Conservation (phyloP, 2,797 vertebrate genomes). For the Enteromius radiatus region DNA sequence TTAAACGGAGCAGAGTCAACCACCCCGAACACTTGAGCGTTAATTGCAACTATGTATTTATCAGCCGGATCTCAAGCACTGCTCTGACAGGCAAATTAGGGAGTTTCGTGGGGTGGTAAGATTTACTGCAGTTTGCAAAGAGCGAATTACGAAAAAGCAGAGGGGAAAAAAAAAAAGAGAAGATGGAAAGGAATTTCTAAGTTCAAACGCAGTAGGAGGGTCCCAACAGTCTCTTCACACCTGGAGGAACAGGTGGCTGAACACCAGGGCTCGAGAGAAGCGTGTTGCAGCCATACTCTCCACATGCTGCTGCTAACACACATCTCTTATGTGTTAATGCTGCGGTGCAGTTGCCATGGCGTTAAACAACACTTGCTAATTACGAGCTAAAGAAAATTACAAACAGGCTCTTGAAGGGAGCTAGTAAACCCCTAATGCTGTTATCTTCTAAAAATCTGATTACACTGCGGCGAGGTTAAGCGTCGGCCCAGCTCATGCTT, state of each 20-base stretch:
- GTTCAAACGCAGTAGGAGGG: not conserved
- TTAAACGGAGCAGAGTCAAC: conserved; percentile 60
- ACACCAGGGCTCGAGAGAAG: conserved; percentile 24
- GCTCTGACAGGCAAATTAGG: conserved; percentile 71
- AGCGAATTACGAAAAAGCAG: conserved; percentile 1
- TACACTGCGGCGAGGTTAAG: conserved; percentile 11
- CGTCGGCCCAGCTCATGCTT: not conserved
- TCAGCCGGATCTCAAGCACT: conserved; percentile 55
- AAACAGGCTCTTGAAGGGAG: conserved; percentile 26
- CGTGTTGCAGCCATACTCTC: conserved; percentile 17
- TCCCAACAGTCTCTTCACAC: conserved; percentile 46
- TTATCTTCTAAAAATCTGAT: conserved; percentile 38
- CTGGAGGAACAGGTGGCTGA: conserved; percentile 57
- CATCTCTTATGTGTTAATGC: conserved; percentile 16
- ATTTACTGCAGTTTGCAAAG: not conserved
- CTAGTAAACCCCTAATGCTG: conserved; percentile 32
- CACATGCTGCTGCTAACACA: conserved; percentile 20
- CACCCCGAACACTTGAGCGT: conserved; percentile 59
- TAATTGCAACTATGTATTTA: conserved; percentile 72
- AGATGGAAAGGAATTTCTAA: conserved; percentile 39
- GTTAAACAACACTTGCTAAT: conserved; percentile 52
- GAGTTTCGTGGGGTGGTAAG: conserved; percentile 43
- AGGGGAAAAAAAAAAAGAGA: conserved; percentile 30
- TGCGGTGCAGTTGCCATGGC: conserved; percentile 40
- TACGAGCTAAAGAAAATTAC: conserved; percentile 36